These are phyloP conservation scores for Sarcophaga subvicina DNA, from an alignment of 2,888 invertebrate species.

Conservation along the genomic window DNA sequence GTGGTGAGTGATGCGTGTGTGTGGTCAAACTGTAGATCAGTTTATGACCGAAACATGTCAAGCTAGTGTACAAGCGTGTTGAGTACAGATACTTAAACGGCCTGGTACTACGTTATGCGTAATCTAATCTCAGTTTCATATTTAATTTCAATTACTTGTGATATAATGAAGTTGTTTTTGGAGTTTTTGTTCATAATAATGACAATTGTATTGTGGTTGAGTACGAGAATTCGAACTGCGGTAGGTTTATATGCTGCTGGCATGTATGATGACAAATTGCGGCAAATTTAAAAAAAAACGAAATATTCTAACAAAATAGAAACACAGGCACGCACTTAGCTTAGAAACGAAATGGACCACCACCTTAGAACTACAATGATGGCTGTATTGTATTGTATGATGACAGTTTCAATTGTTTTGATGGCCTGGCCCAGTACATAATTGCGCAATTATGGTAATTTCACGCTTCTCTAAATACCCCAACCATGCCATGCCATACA, in stretches of 20 bases:
- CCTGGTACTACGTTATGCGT: background rate
- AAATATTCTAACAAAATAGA: background rate
- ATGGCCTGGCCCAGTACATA: slow-evolving; percentile 69
- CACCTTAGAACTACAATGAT: background rate
- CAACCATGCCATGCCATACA: background rate
- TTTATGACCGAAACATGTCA: slow-evolving; percentile 68
- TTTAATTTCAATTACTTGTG: background rate
- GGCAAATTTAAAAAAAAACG: background rate
- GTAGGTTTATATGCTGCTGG: slow-evolving; percentile 51
- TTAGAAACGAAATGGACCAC: slow-evolving; percentile 26
- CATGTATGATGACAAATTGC: slow-evolving; percentile 15
- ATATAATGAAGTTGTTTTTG: background rate
- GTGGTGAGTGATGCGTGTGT: slow-evolving; percentile 34
- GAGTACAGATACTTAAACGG: background rate
- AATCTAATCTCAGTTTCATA: slow-evolving; percentile 53
- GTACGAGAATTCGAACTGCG: slow-evolving; percentile 62
- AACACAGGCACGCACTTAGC: background rate
- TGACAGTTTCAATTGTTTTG: slow-evolving; percentile 70
- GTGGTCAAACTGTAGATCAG: slow-evolving; percentile 57
- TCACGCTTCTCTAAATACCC: slow-evolving; percentile 62
- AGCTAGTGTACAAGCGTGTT: background rate
- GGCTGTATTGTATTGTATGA: slow-evolving; percentile 43
- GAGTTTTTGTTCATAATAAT: slow-evolving; percentile 40
- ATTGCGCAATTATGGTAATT: slow-evolving; percentile 74
- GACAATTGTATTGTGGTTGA: slow-evolving; percentile 65